Base-by-base conservation (phyloP, 2,888 invertebrate genomes). In the Altica lythri region DNA sequence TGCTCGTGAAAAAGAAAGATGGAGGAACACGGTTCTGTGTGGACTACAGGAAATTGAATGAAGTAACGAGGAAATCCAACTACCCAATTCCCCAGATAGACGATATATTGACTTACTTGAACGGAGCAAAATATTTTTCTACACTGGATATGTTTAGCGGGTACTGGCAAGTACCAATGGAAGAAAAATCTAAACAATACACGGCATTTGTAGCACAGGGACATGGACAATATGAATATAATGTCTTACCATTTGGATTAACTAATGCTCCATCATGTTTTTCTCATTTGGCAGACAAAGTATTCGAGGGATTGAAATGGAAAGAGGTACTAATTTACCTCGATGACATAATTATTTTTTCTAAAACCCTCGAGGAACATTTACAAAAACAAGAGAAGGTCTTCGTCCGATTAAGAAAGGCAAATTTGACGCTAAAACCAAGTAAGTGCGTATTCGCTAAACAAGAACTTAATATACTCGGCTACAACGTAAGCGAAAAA, bases 191-290 rank as follows among this genome's bases (percentile, higher is more conserved):
- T 18, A 59, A 60, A 22, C 45, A 59, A 32, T 57, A 61, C 16
- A 65, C 65, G 16, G 61, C 63, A 5, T 65, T 64, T 42, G 47
- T 57, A 6, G 61, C 57, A 10, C 56, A 57, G 30, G 60, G 54
- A 17, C 51, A 57, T 25, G 64, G 66, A 2, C 52, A 59, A 32
- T 66, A 54, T 25, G 55, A 62, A 46, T 68, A 64, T 29, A 59
- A 61, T n/a, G 56, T 56, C 18, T 30, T 68, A 29, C 53, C 56
- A 17, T 67, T 67, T 44, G 68, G 65, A 2, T 47, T 65, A 35
- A 63, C 62, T 18, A 64, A 63, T 19, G 62, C 65, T 6, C 65
- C 66, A 1, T 53, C 42, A 1, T 62, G 62, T 1, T 68, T 66
- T 35, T 60, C 64, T 47, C 43, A 51, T 13, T 38, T 67, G 25